A percentile compares a stretch with the other conserved stretches of the same genome.
Evolutionary conservation across 2,113 vertebrate genomes (phyloP).

Genomic region (Polypterus bichir): DNA sequence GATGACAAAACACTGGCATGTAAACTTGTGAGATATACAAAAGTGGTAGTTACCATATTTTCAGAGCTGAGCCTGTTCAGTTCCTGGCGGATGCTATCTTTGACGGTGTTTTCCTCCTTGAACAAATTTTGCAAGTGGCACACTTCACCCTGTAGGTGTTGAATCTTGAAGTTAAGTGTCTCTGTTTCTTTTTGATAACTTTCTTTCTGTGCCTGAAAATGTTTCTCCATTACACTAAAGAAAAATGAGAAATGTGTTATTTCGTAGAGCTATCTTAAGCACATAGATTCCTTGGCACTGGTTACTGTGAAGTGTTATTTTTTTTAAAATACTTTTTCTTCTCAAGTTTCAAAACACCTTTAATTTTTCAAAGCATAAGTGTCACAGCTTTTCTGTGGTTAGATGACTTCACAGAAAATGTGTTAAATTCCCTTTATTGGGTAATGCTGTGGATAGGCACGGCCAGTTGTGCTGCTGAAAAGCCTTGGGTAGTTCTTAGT

Average conservation of each 20-base stretch:
- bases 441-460: too few species aligned
- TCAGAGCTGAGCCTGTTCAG: conserved; percentile 71
- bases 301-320: background rate
- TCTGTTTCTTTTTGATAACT: conserved; percentile 69
- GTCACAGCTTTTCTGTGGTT: too few species aligned
- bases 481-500: too few species aligned
- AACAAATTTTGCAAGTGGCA: conserved; percentile 73
- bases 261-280: background rate
- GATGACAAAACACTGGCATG: too few species aligned
- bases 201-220: conserved; percentile 75
- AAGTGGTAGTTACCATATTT: conserved; percentile 59
- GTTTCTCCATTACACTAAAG: conserved; percentile 67
- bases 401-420: too few species aligned
- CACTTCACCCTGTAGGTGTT: conserved; percentile 78
- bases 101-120: conserved; percentile 73
- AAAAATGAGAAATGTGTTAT: background rate
- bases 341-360: too few species aligned
- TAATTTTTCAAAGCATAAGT: too few species aligned
- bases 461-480: too few species aligned
- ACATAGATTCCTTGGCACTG: background rate
- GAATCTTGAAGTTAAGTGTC: conserved; percentile 64
- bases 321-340: background rate
- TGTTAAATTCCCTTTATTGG: too few species aligned
- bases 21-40: too few species aligned
- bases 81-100: conserved; percentile 69